Percentiles rank a stretch among this genome's conserved stretches.
phyloP scores from a whole-genome alignment of 2,888 invertebrate genomes.

The Eulithis prunata region DNA sequence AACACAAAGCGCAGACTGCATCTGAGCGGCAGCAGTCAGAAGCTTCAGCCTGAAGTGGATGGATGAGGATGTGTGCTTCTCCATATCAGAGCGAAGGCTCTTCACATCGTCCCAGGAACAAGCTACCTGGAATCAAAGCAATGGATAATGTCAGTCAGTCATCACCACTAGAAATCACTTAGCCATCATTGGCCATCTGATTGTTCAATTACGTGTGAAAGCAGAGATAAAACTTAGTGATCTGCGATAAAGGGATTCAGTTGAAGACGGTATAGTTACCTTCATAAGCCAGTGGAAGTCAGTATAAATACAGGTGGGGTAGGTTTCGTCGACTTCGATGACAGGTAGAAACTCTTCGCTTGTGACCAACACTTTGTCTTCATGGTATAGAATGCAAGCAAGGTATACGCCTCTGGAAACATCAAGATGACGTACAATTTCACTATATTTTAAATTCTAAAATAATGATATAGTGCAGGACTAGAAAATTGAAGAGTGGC shows the following conservation, averaged over 20 bases:
- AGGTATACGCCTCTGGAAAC: constrained; percentile 93
- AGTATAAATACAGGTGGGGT: constrained; percentile 94
- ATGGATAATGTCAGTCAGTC: neutral
- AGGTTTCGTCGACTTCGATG: constrained; percentile 98
- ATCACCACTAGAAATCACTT: too few relatives aligned
- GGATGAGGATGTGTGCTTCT: constrained; percentile 95
- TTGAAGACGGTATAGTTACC: constrained; percentile 68
- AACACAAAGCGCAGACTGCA: constrained; percentile 95
- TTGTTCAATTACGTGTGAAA: too few relatives aligned
- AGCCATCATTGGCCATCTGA: too few relatives aligned
- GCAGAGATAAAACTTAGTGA: too few relatives aligned
- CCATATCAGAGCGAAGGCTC: constrained; percentile 95
- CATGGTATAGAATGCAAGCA: constrained; percentile 96
- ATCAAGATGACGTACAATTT: neutral
- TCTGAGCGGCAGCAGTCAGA: constrained; percentile 95
- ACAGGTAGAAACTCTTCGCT: constrained; percentile 98
- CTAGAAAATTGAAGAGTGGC: too few relatives aligned
- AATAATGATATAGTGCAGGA: too few relatives aligned
- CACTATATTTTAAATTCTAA: too few relatives aligned
- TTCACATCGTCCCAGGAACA: constrained; percentile 99
- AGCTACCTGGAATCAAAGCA: constrained; percentile 86
- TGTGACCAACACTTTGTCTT: constrained; percentile 97
- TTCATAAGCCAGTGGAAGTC: constrained; percentile 99
- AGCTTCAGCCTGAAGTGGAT: constrained; percentile 96
- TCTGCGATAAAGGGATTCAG: too few relatives aligned